Base-by-base conservation (phyloP, 1,140 invertebrate species). In the Apis laboriosa region DNA sequence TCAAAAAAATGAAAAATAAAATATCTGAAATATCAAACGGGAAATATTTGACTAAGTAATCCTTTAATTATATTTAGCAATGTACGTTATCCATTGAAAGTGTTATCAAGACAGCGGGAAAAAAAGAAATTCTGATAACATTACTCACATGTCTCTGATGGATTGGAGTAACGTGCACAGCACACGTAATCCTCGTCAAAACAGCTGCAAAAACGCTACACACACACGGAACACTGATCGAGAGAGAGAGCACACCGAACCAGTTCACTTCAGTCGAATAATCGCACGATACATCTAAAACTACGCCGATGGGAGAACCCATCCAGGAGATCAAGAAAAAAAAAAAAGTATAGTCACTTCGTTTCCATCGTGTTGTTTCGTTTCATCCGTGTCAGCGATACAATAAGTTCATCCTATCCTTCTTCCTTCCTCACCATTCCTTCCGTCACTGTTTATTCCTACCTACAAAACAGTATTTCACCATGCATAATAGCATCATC, bases 161-260 rank as follows among this genome's bases (percentile, higher is more conserved):
- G 28, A 58, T 51, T 70, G 70, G 49, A 28, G 66, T 21, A 28
- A 68, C 60, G 51, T 61, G 68, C 49, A 55, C 56, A 70, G 66
- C 68, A 77, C 83, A 63, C 77, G 74, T 87, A 87, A 88, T 88
- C 86, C 86, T 88, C 61, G 75, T 60, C 28, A 56, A 51, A 81
- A 68, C 81, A 53, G 24, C 58, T 68, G 34, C 56, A 58, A 73
- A 74, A 84, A 81, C 77, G 24, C 24, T 15, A 58, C 68, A 79
- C 83, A 77, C 85, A 87, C 83, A 84, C 77, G 60, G n/a, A 75
- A 60, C 86, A 88, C 86, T 87, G 74, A 86, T 86, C 80, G 72
- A 43, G 34, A 43, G 34, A 43, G 24, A 63, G 24, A 83, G 80
- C 76, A 84, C 82, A 84, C n/a, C 34, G 72, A 84, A 84, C 76